A percentile compares a stretch with the other conserved stretches of the same genome.
Evolutionary conservation across 1,140 invertebrate species (phyloP).

Genomic region (Wiebesia pumilae): DNA sequence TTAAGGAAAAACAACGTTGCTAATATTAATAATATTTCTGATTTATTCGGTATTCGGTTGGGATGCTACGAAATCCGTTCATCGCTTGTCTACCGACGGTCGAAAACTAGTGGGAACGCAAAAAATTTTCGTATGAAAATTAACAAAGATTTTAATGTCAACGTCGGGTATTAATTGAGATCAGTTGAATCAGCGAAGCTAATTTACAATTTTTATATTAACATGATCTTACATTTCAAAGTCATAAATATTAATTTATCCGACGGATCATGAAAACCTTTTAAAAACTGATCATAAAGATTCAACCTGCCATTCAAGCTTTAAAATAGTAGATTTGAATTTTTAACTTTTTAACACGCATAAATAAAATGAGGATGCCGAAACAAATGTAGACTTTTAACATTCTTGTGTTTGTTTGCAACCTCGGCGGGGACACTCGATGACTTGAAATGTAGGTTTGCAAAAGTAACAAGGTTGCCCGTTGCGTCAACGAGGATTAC

Average conservation of each 20-base stretch:
- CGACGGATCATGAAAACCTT: slow-evolving; percentile 23
- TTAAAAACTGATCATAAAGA: slow-evolving; percentile 27
- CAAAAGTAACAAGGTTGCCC: neutral
- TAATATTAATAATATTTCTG: neutral
- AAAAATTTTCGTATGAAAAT: slow-evolving; percentile 16
- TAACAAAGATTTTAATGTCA: slow-evolving; percentile 28
- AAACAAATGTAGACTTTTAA: neutral
- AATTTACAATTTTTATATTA: slow-evolving; percentile 33
- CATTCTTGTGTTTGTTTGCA: neutral
- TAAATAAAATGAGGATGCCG: slow-evolving; percentile 10
- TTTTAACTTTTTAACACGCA: no score
- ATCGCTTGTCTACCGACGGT: neutral
- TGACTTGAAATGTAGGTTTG: neutral
- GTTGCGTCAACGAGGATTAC: neutral
- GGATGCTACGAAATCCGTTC: neutral
- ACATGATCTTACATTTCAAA: slow-evolving; percentile 24
- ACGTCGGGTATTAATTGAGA: slow-evolving; percentile 20
- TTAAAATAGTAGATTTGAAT: slow-evolving; percentile 17
- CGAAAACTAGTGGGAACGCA: neutral
- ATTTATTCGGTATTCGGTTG: slow-evolving; percentile 5
- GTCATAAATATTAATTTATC: slow-evolving; percentile 28
- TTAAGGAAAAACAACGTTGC: neutral
- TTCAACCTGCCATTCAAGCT: slow-evolving; percentile 21
- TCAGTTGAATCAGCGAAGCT: slow-evolving; percentile 25
- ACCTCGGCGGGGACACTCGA: neutral